A percentile compares a stretch with the other conserved stretches of the same genome.
Evolutionary conservation across 2,888 invertebrate genomes (phyloP).

Genomic region (Erynnis tages): DNA sequence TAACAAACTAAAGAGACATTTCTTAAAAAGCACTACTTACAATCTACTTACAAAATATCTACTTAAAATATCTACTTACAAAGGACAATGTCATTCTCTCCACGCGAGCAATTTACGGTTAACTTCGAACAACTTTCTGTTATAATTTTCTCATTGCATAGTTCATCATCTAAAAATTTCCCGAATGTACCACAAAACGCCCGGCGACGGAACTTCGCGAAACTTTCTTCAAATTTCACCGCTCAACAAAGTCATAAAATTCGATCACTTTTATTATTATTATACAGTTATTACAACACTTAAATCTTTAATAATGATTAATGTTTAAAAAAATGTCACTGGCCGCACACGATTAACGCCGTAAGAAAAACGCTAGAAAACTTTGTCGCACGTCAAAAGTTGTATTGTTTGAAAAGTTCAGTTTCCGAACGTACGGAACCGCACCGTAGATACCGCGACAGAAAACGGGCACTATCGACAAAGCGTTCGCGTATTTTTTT

Average conservation of each 20-base stretch:
- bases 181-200: constrained; percentile 30
- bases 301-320: constrained; percentile 18
- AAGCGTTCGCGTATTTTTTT: constrained; percentile 62
- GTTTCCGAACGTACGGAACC: constrained; percentile 52
- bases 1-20: no score
- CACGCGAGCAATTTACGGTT: constrained; percentile 56
- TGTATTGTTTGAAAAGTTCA: constrained; percentile 49
- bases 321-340: not conserved
- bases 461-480: constrained; percentile 74
- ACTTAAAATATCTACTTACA: constrained; percentile 55
- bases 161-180: constrained; percentile 41
- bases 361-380: constrained; percentile 21
- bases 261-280: constrained; percentile 21
- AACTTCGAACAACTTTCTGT: constrained; percentile 42
- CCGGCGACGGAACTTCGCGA: constrained; percentile 37
- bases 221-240: constrained; percentile 35
- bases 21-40: no score
- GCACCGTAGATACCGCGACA: constrained; percentile 64
- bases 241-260: constrained; percentile 2
- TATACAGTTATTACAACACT: constrained; percentile 26
- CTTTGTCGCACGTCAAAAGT: constrained; percentile 38
- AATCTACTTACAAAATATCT: not conserved
- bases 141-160: constrained; percentile 44
- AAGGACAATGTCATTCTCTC: constrained; percentile 80
- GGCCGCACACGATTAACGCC: constrained; percentile 24